A percentile compares a stretch with the other conserved stretches of the same genome.
Evolutionary conservation across 2,113 vertebrate genomes (phyloP).

Genomic region (Erythrocebus patas): DNA sequence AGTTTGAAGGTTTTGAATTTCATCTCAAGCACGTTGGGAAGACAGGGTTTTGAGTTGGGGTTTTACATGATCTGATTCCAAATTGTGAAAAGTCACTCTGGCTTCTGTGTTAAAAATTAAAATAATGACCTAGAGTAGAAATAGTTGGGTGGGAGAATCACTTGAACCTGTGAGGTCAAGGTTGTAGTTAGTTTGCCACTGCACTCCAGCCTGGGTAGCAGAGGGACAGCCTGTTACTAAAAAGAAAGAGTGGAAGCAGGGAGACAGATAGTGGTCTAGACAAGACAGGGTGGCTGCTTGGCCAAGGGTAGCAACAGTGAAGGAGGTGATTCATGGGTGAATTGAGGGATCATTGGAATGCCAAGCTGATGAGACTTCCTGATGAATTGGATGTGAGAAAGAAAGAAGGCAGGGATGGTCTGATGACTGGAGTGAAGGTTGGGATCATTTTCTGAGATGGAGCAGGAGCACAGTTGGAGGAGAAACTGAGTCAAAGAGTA

Average conservation of each 20-base stretch:
- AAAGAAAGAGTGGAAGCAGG: not conserved
- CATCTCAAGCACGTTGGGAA: not conserved
- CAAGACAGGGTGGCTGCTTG: not conserved
- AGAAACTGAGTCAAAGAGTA: not conserved
- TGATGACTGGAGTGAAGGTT: not conserved
- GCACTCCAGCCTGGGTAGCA: no score
- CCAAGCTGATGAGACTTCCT: not conserved
- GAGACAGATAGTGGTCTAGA: not conserved
- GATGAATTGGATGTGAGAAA: not conserved
- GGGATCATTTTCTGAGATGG: not conserved
- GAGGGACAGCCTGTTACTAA: no score
- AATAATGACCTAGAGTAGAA: not conserved
- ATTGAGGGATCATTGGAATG: not conserved
- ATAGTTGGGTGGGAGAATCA: no score
- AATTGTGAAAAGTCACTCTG: not conserved
- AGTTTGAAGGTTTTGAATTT: not conserved
- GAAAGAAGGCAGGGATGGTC: not conserved
- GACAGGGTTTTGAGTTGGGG: not conserved
- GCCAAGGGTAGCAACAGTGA: not conserved
- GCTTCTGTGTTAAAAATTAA: not conserved
- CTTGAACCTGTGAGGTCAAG: no score
- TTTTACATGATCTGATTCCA: not conserved
- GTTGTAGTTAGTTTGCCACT: no score
- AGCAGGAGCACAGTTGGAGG: not conserved
- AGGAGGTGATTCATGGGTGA: not conserved